Conservation (phyloP, 2,113 vertebrate genomes). For the Bubo scandiacus region DNA sequence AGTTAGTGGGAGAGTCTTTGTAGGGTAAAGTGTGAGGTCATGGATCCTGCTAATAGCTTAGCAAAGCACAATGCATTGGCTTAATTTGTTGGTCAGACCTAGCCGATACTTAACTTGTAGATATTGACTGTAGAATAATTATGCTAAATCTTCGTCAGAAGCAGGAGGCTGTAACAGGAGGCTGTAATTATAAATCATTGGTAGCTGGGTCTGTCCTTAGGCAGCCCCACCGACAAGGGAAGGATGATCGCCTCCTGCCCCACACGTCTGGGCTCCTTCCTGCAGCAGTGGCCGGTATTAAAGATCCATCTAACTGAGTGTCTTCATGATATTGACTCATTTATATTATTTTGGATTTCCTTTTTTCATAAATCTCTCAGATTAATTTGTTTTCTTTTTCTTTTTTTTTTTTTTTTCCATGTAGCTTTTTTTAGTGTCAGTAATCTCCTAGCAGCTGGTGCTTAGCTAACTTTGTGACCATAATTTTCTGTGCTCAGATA, state of each 20-base stretch:
- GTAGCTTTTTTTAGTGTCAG: background rate
- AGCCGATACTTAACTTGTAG: background rate
- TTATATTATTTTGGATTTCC: background rate
- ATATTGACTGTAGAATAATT: background rate
- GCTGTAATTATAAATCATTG: background rate
- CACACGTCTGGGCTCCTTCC: background rate
- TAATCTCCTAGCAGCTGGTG: background rate
- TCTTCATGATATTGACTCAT: background rate
- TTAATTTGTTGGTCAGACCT: background rate
- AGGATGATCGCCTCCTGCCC: background rate
- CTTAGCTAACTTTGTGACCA: background rate
- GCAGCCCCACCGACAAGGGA: background rate
- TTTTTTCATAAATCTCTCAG: background rate
- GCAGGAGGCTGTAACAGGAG: background rate
- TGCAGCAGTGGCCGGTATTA: background rate
- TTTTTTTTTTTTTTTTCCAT: too few relatives aligned
- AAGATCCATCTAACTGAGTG: background rate
- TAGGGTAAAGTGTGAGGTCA: background rate
- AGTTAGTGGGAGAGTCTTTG: background rate
- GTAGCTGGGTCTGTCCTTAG: background rate
- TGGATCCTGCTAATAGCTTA: background rate
- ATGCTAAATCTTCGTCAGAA: background rate
- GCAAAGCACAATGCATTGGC: background rate
- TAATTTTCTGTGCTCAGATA: background rate
- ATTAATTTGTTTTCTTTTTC: background rate